Percentiles rank a stretch among this genome's conserved stretches.
Conservation (phyloP, 2,888 invertebrate genomes). For the Dexiosoma caninum region DNA sequence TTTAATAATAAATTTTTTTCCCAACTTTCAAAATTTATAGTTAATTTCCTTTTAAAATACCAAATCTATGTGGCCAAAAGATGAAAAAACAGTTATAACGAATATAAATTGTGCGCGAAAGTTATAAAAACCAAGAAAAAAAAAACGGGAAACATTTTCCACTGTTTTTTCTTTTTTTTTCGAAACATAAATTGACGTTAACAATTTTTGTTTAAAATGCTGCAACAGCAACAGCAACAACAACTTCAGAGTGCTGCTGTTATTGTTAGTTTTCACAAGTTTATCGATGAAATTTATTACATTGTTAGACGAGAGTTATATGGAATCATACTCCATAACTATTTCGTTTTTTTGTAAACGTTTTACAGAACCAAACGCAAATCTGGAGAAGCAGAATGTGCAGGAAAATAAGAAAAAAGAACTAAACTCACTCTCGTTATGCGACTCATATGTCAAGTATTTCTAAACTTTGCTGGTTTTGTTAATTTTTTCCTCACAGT, state of each 20-base stretch:
- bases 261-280: constrained; percentile 62
- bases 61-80: constrained; percentile 64
- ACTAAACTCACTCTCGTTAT: constrained; percentile 29
- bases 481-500: constrained; percentile 9
- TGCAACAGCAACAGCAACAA: neutral
- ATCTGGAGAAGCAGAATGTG: neutral
- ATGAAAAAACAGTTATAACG: neutral
- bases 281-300: constrained; percentile 68
- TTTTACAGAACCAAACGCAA: constrained; percentile 6
- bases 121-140: constrained; percentile 43
- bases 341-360: neutral
- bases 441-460: constrained; percentile 65
- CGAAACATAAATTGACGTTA: constrained; percentile 54
- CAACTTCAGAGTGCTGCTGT: neutral
- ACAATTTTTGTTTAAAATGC: constrained; percentile 40
- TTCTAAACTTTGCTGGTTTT: constrained; percentile 60
- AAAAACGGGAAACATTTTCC: too few relatives aligned
- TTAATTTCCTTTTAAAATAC: constrained; percentile 57
- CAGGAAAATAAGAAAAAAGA: neutral
- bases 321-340: constrained; percentile 39
- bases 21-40: constrained; percentile 35
- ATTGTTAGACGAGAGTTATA: constrained; percentile 55
- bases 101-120: constrained; percentile 54
- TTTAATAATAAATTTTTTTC: too few relatives aligned
- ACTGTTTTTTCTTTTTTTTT: constrained; percentile 32